Evolutionary conservation across 2,113 vertebrate genomes (phyloP).

Genomic region (Acanthisitta chloris): DNA sequence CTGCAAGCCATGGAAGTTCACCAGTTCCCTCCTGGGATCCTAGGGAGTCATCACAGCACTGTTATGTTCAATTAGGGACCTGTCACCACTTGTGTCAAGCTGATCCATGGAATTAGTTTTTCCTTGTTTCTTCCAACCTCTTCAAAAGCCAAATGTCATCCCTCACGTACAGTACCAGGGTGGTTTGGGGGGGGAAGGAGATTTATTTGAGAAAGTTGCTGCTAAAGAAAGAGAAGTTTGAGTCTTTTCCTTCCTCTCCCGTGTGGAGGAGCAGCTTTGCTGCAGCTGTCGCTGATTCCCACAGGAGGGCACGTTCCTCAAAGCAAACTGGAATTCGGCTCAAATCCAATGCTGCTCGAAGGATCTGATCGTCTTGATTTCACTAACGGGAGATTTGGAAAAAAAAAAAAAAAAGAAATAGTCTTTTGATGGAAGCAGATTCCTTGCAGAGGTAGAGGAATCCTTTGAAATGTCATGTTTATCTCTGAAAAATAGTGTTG

Average conservation of each 20-base stretch:
- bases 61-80: neutral
- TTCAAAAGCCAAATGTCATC: neutral
- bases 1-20: neutral
- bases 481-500: neutral
- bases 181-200: neutral
- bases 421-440: neutral
- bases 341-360: fast-evolving
- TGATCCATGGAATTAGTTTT: neutral
- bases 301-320: slow-evolving; percentile 54
- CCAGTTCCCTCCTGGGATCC: neutral
- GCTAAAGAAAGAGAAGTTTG: neutral
- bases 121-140: neutral
- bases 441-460: neutral
- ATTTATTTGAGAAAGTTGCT: neutral
- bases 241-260: neutral
- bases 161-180: fast-evolving
- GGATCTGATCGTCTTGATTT: neutral
- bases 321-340: neutral
- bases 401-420: fast-evolving
- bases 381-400: neutral
- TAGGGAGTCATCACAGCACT: neutral
- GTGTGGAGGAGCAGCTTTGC: neutral
- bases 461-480: neutral
- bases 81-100: neutral
- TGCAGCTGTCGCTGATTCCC: slow-evolving; percentile 44